Evolutionary conservation across 2,113 vertebrate genomes (phyloP).

Genomic region (Leucosticte australis): DNA sequence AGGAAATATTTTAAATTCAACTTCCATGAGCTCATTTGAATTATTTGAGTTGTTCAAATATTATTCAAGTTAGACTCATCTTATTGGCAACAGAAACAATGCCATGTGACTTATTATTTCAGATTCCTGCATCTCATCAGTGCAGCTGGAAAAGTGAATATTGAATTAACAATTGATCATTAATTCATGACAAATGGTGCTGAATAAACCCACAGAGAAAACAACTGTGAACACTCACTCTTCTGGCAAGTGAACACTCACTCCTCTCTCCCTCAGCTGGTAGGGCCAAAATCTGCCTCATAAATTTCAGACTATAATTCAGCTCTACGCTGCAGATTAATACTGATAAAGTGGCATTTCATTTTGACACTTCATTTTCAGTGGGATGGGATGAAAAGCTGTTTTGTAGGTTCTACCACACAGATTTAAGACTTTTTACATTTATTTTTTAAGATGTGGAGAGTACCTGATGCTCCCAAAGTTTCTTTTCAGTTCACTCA

Average conservation of each 20-base stretch:
- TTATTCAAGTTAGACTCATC: conserved; percentile 47
- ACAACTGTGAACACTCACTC: conserved; percentile 29
- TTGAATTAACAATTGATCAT: conserved; percentile 66
- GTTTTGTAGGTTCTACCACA: neutral
- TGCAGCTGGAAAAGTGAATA: conserved; percentile 59
- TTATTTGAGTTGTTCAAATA: conserved; percentile 30
- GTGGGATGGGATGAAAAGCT: neutral
- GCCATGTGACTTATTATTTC: conserved; percentile 37
- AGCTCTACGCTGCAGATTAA: neutral
- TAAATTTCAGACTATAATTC: conserved; percentile 12
- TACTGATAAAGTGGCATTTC: neutral
- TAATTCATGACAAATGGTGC: conserved; percentile 57
- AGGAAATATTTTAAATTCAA: conserved; percentile 18
- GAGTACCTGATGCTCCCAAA: neutral
- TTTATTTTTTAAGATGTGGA: neutral
- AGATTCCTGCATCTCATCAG: conserved; percentile 44
- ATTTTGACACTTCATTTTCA: neutral
- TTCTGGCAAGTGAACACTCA: conserved; percentile 49
- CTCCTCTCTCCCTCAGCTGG: neutral
- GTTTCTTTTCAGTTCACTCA: neutral
- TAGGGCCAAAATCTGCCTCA: conserved; percentile 41
- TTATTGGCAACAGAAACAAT: conserved; percentile 57
- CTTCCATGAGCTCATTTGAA: conserved; percentile 34
- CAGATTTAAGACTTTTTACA: neutral
- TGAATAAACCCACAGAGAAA: conserved; percentile 46